These are phyloP conservation scores for Bos indicus DNA, from an alignment of 2,113 vertebrate species.

Conservation along the genomic window DNA sequence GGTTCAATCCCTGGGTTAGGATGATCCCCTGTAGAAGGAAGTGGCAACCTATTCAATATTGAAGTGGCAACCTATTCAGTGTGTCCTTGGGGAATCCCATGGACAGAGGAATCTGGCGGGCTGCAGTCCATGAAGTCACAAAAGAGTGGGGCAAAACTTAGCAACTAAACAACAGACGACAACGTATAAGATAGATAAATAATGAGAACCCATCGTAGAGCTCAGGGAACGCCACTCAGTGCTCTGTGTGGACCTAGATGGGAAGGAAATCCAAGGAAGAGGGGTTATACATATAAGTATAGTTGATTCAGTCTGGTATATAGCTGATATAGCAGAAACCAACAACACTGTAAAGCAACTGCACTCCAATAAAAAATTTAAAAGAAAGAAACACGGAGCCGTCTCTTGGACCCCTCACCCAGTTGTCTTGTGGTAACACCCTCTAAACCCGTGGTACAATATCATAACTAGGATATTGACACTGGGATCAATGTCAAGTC, in stretches of 20 bases:
- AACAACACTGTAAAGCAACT: not conserved
- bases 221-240: not conserved
- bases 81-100: not conserved
- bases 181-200: not conserved
- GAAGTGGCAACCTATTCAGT: not conserved
- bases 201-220: not conserved
- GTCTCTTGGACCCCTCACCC: too few species aligned
- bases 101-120: not conserved
- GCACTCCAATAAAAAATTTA: not conserved
- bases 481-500: too few species aligned
- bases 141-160: not conserved
- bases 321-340: not conserved
- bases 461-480: not conserved
- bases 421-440: not conserved
- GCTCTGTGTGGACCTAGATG: not conserved
- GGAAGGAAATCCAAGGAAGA: not conserved
- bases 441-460: fast-evolving
- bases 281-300: too few species aligned
- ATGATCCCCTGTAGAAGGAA: not conserved
- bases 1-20: not conserved
- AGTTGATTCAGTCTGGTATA: not conserved
- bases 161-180: not conserved
- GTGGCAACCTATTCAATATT: not conserved
- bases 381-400: not conserved
- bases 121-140: not conserved